These are phyloP conservation scores for Epinephelus malabaricus DNA, from an alignment of 2,797 vertebrate species.

Conservation along the genomic window DNA sequence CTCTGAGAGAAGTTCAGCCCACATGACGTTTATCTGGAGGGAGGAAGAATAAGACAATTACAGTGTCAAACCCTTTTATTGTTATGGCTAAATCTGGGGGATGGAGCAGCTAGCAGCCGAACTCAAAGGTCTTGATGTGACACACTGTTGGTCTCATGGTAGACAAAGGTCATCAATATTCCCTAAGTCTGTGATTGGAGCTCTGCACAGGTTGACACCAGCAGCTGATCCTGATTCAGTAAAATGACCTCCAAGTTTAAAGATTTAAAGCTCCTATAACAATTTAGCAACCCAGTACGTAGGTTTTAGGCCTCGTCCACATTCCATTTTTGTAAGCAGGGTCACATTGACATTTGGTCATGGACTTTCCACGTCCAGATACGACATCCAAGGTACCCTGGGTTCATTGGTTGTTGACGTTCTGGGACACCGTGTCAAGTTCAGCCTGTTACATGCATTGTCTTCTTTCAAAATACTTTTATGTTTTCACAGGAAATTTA, in stretches of 20 bases:
- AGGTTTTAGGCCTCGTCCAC: too few species aligned
- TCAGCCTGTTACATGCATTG: too few species aligned
- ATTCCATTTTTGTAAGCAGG: too few species aligned
- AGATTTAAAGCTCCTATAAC: neutral
- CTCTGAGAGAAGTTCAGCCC: neutral
- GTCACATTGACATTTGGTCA: too few species aligned
- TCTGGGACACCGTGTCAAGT: too few species aligned
- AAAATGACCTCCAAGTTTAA: too few species aligned
- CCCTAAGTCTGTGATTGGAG: neutral
- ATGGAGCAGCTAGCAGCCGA: neutral
- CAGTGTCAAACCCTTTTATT: neutral
- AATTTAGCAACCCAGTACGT: too few species aligned
- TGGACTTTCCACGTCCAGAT: too few species aligned
- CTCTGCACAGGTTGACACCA: neutral
- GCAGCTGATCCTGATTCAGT: neutral
- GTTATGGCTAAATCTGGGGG: constrained; percentile 19
- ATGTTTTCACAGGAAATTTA: too few species aligned
- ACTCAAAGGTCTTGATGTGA: constrained; percentile 4
- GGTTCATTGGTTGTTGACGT: too few species aligned
- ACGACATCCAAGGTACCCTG: too few species aligned
- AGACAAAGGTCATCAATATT: neutral
- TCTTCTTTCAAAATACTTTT: too few species aligned
- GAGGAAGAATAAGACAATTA: constrained; percentile 1
- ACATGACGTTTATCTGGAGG: constrained; percentile 13
- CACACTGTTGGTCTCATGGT: neutral